Evolutionary conservation across 2,888 invertebrate species (phyloP).

Genomic region (Archips xylosteana): DNA sequence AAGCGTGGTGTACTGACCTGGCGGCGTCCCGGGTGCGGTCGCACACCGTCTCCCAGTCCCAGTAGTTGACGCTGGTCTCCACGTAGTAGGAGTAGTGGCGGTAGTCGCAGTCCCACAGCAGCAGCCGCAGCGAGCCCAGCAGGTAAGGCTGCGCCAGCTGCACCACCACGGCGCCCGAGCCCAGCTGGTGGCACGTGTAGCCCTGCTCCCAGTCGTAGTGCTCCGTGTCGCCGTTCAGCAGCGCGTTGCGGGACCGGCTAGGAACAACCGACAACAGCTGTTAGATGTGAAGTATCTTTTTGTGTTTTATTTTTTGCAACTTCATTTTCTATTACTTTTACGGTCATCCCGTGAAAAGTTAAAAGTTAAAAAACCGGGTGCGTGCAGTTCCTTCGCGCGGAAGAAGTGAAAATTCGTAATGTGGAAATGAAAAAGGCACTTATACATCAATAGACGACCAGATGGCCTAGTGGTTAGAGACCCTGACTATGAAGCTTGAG

Average conservation of each 20-base stretch:
- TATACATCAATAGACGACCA: too few species aligned
- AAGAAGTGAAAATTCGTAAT: too few species aligned
- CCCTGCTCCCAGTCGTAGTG: conserved; percentile 99
- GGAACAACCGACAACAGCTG: background rate
- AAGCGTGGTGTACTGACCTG: too few species aligned
- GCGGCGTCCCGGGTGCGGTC: conserved; percentile 95
- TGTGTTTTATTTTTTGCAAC: too few species aligned
- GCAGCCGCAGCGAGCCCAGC: conserved; percentile 94
- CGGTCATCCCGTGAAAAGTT: too few species aligned
- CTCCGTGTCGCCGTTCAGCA: conserved; percentile 97
- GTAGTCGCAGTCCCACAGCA: conserved; percentile 99
- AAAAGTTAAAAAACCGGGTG: too few species aligned
- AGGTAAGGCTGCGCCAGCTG: conserved; percentile 98
- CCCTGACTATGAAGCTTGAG: too few species aligned
- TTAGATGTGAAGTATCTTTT: too few species aligned
- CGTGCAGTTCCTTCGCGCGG: too few species aligned
- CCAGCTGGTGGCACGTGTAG: conserved; percentile 98
- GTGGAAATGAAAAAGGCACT: too few species aligned
- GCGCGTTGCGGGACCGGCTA: conserved; percentile 95
- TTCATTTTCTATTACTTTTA: too few species aligned
- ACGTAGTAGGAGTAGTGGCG: conserved; percentile 98
- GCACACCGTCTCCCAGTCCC: conserved; percentile 96
- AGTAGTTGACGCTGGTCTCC: conserved; percentile 96
- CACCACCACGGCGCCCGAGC: conserved; percentile 97
- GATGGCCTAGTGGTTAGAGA: too few species aligned